Conservation (phyloP, 2,797 vertebrate species). For the Syngnathus rostellatus region DNA sequence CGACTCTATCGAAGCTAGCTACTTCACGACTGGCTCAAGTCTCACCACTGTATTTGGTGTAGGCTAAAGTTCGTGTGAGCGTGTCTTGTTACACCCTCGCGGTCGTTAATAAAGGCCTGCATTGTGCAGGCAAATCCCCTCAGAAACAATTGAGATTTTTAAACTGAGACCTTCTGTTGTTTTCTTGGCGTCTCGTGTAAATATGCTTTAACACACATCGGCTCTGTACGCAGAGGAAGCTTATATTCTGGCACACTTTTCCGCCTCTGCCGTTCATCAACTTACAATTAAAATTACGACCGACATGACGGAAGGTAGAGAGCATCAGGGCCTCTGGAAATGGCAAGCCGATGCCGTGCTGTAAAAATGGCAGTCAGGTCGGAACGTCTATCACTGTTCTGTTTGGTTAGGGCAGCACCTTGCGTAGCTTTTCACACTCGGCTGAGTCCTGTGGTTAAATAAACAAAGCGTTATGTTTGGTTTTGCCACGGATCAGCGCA, state of each 20-base stretch:
- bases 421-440: conserved; percentile 44
- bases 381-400: conserved; percentile 42
- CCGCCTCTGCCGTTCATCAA: neutral
- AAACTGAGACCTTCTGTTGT: conserved; percentile 33
- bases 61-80: conserved; percentile 42
- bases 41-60: conserved; percentile 31
- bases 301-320: conserved; percentile 7
- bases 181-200: conserved; percentile 24
- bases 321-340: conserved; percentile 9
- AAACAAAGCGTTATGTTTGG: conserved; percentile 45
- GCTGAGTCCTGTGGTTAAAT: conserved; percentile 51
- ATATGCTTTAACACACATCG: conserved; percentile 2
- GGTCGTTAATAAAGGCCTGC: conserved; percentile 45
- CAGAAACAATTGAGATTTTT: conserved; percentile 57
- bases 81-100: conserved; percentile 61
- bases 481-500: conserved; percentile 32
- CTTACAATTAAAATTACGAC: conserved; percentile 8
- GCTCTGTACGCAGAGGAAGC: conserved; percentile 7
- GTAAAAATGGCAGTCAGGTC: conserved; percentile 32
- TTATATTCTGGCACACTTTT: conserved; percentile 35
- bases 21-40: conserved; percentile 6
- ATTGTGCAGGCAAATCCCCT: conserved; percentile 59
- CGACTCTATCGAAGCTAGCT: neutral
- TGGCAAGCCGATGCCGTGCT: neutral
- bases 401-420: conserved; percentile 39